Conservation (phyloP, 2,797 vertebrate species). For the Protonibea diacanthus region DNA sequence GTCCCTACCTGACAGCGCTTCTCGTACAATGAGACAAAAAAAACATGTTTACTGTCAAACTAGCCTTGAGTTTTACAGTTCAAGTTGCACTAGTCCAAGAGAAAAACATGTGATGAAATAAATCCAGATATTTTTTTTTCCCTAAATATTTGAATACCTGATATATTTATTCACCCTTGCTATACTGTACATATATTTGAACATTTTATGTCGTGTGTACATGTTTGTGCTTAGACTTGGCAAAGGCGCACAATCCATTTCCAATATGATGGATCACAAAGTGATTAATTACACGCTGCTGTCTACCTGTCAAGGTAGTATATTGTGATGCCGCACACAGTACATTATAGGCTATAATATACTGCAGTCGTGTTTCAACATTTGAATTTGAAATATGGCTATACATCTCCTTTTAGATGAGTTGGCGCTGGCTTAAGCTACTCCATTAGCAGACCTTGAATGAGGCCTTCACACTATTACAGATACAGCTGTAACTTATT, state of each 20-base stretch:
- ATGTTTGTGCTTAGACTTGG: slow-evolving; percentile 37
- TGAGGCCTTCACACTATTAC: slow-evolving; percentile 64
- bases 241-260: slow-evolving; percentile 58
- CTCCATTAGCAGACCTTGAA: slow-evolving; percentile 77
- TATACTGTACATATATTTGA: not conserved
- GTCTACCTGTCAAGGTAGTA: slow-evolving; percentile 63
- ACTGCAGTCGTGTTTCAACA: slow-evolving; percentile 70
- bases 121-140: slow-evolving; percentile 1
- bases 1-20: slow-evolving; percentile 44
- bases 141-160: slow-evolving; percentile 4
- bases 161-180: slow-evolving; percentile 4
- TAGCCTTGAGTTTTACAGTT: slow-evolving; percentile 35
- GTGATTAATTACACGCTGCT: slow-evolving; percentile 61
- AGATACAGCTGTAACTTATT: slow-evolving; percentile 70
- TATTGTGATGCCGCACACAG: slow-evolving; percentile 56
- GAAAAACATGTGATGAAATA: not conserved
- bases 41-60: slow-evolving; percentile 49
- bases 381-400: slow-evolving; percentile 75
- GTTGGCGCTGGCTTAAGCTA: slow-evolving; percentile 73
- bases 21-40: slow-evolving; percentile 15
- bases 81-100: slow-evolving; percentile 7
- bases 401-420: slow-evolving; percentile 76
- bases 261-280: slow-evolving; percentile 48
- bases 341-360: slow-evolving; percentile 70
- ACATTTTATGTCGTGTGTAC: slow-evolving; percentile 21